phyloP scores from a whole-genome alignment of 2,888 invertebrate genomes.

The Zele albiditarsus region DNA sequence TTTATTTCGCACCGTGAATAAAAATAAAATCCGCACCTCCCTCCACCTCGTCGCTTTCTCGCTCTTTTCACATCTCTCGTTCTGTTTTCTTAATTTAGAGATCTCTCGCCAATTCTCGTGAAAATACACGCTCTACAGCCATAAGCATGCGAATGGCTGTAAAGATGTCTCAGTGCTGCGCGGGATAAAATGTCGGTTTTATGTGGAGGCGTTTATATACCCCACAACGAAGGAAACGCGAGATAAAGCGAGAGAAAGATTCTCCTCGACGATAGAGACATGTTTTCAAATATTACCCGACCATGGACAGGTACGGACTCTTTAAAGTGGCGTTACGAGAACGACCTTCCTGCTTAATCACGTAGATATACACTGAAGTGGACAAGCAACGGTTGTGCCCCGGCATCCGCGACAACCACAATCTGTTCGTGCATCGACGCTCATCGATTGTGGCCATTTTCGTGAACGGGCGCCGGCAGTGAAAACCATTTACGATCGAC shows the following conservation, averaged over 20 bases:
- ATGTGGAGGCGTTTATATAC: conserved; percentile 68
- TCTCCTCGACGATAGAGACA: conserved; percentile 70
- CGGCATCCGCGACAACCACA: background rate
- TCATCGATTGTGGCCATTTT: conserved; percentile 28
- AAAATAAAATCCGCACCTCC: conserved; percentile 13
- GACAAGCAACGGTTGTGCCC: background rate
- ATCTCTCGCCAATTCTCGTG: conserved; percentile 35
- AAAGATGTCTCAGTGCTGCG: conserved; percentile 66
- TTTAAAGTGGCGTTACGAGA: conserved; percentile 67
- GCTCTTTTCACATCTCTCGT: background rate
- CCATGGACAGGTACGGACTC: conserved; percentile 70
- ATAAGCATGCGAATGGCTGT: conserved; percentile 66
- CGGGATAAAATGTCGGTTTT: conserved; percentile 70
- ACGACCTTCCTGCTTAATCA: conserved; percentile 52
- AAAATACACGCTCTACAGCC: conserved; percentile 54
- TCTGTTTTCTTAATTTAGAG: conserved; percentile 17
- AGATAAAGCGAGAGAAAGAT: conserved; percentile 56
- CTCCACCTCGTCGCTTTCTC: conserved; percentile 16
- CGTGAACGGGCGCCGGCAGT: conserved; percentile 28
- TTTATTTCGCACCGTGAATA: background rate
- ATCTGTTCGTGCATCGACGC: background rate
- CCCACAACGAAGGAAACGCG: conserved; percentile 29
- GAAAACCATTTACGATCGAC: conserved; percentile 36
- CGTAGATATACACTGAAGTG: conserved; percentile 21
- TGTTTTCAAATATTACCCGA: conserved; percentile 71